Conservation (phyloP, 2,888 invertebrate species). For the Melanchra persicariae region DNA sequence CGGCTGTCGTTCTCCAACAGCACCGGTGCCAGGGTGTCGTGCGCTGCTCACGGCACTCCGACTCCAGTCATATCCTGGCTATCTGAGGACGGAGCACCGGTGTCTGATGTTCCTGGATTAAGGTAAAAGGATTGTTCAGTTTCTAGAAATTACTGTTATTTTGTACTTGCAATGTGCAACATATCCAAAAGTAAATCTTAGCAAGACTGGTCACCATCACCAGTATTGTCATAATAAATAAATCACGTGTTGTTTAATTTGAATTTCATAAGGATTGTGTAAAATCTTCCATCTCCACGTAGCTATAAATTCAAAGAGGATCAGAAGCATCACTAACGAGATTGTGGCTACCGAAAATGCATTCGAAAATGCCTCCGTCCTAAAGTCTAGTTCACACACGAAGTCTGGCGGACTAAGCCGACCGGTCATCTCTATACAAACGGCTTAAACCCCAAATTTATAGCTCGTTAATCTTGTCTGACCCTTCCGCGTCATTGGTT, state of each 20-base stretch:
- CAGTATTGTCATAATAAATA: background rate
- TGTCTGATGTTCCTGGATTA: constrained; percentile 93
- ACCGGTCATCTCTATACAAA: constrained; percentile 64
- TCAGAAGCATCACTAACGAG: background rate
- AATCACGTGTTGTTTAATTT: background rate
- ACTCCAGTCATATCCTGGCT: constrained; percentile 94
- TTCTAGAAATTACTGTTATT: background rate
- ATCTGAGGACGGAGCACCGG: constrained; percentile 93
- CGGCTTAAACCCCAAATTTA: constrained; percentile 68
- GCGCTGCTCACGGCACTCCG: constrained; percentile 94
- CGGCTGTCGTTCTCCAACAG: constrained; percentile 94
- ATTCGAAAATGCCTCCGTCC: constrained; percentile 22
- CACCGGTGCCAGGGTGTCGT: constrained; percentile 94
- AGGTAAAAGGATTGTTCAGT: constrained; percentile 88
- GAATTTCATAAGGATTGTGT: background rate
- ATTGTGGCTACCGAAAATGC: constrained; percentile 37
- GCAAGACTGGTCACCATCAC: background rate
- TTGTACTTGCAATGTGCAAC: background rate
- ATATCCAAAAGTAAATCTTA: too few relatives aligned
- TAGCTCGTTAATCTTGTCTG: constrained; percentile 79
- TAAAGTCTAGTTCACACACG: constrained; percentile 16
- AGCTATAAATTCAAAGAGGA: background rate
- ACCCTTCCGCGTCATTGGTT: constrained; percentile 80
- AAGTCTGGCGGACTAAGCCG: constrained; percentile 35
- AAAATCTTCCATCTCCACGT: constrained; percentile 5